Conservation (phyloP, 2,797 vertebrate species). For the Falco berigora region DNA sequence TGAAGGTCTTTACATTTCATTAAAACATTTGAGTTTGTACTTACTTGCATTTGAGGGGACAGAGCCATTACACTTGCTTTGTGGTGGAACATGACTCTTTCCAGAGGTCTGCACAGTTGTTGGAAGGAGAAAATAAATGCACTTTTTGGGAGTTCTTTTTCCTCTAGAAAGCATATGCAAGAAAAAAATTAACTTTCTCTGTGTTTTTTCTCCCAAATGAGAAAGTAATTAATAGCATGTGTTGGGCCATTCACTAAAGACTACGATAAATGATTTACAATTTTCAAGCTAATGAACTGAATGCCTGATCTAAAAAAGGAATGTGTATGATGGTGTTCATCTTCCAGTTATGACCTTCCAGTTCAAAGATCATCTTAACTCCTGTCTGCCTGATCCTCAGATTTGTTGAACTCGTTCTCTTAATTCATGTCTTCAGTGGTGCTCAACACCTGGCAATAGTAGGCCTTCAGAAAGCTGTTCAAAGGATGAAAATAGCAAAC, state of each 20-base stretch:
- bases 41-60: not conserved
- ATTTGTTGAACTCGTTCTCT: not conserved
- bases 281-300: slow-evolving; percentile 24
- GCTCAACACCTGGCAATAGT: not conserved
- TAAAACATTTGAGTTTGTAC: not conserved
- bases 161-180: not conserved
- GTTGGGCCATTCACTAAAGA: not conserved
- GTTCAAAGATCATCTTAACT: slow-evolving; percentile 15
- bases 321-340: not conserved
- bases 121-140: not conserved
- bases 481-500: not conserved
- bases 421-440: not conserved
- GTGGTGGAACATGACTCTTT: not conserved
- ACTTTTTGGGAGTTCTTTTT: not conserved
- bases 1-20: not conserved
- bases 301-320: not conserved
- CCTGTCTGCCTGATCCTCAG: not conserved
- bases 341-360: not conserved
- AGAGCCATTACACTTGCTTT: not conserved
- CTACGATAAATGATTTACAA: not conserved
- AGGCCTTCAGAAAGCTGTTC: not conserved
- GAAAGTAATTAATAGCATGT: slow-evolving; percentile 41
- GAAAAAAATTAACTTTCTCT: not conserved
- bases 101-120: not conserved
- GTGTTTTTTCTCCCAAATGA: slow-evolving; percentile 7